Evolutionary conservation across 2,888 invertebrate species (phyloP).

Genomic region (Orthosia gracilis): DNA sequence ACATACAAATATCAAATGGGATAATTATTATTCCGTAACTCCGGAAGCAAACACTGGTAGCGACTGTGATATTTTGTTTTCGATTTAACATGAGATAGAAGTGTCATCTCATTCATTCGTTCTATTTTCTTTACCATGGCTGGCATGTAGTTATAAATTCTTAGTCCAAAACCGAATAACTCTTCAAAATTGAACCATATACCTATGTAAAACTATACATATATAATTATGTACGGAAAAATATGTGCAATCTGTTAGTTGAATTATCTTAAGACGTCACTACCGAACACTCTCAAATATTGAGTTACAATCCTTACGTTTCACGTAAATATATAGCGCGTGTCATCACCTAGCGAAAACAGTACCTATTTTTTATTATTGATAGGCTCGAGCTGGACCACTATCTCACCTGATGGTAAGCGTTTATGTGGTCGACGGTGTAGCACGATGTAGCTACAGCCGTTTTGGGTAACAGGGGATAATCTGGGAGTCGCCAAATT

Average conservation of each 20-base stretch:
- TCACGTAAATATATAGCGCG: constrained; percentile 58
- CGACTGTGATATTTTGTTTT: no score
- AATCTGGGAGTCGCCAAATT: no score
- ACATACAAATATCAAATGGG: no score
- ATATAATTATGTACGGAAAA: constrained; percentile 68
- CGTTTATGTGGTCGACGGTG: no score
- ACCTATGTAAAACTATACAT: constrained; percentile 53
- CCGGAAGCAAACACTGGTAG: no score
- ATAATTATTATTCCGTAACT: no score
- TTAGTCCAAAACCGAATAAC: constrained; percentile 6
- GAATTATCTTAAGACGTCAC: constrained; percentile 45
- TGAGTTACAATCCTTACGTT: constrained; percentile 81
- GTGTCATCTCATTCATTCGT: no score
- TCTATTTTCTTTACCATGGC: not conserved
- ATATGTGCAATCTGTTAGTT: constrained; percentile 68
- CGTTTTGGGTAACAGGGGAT: not conserved
- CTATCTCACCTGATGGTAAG: no score
- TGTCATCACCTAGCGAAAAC: constrained; percentile 42
- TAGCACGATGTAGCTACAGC: no score
- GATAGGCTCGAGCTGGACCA: no score
- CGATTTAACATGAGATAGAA: no score
- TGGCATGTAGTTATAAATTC: no score
- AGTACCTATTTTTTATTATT: not conserved
- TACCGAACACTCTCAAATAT: constrained; percentile 81
- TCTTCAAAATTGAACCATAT: constrained; percentile 8